These are phyloP conservation scores for Listronotus oregonensis DNA, from an alignment of 1,140 invertebrate species.

Conservation along the genomic window DNA sequence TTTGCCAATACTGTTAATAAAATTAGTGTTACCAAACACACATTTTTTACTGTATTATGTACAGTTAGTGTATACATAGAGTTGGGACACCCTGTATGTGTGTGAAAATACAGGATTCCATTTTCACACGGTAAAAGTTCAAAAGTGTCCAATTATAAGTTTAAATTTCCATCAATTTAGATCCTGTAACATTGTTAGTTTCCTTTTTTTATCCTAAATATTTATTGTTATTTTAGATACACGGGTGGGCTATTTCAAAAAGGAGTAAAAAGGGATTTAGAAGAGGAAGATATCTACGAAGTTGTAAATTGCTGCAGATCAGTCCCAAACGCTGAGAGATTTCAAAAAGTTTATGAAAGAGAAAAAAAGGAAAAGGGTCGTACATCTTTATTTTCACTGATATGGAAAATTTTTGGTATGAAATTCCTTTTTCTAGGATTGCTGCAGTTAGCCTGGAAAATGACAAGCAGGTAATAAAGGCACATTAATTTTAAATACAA, in stretches of 20 bases:
- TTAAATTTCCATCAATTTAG: too few species aligned
- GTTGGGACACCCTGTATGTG: too few species aligned
- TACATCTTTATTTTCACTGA: slow-evolving; percentile 23
- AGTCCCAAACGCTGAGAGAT: slow-evolving; percentile 31
- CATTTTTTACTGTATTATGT: too few species aligned
- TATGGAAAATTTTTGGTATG: slow-evolving; percentile 39
- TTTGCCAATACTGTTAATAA: too few species aligned
- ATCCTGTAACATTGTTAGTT: too few species aligned
- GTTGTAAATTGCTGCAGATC: slow-evolving; percentile 40
- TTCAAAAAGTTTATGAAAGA: slow-evolving; percentile 40
- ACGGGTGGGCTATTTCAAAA: slow-evolving; percentile 38
- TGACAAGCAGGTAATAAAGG: slow-evolving; percentile 28
- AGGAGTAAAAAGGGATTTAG: slow-evolving; percentile 40
- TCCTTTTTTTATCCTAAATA: too few species aligned
- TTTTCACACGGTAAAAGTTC: too few species aligned
- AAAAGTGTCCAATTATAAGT: too few species aligned
- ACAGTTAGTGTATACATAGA: too few species aligned
- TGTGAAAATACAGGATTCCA: too few species aligned
- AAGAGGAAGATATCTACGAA: slow-evolving; percentile 47
- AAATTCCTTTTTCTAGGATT: slow-evolving; percentile 34
- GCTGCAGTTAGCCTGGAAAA: slow-evolving; percentile 34
- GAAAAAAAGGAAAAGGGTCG: slow-evolving; percentile 17
- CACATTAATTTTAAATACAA: not conserved
- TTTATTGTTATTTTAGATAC: slow-evolving; percentile 32
- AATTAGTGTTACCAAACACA: too few species aligned